Conservation (phyloP, 2,888 invertebrate genomes). For the Coenonympha glycerion region DNA sequence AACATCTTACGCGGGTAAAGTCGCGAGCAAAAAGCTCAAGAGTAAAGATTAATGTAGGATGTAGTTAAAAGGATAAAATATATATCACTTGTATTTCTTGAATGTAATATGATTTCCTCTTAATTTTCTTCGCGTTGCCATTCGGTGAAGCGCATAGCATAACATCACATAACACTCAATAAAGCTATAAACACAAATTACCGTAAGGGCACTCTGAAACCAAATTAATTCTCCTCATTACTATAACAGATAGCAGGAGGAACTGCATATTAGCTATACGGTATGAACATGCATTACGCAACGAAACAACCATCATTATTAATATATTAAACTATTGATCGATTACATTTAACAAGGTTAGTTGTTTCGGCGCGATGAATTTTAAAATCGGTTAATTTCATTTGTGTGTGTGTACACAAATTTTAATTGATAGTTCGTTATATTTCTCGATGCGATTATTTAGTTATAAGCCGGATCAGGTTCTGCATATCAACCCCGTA, state of each 20-base stretch:
- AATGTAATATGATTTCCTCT: too few relatives aligned
- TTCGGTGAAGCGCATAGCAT: not conserved
- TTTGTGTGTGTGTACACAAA: constrained; percentile 33
- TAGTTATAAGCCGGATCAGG: constrained; percentile 42
- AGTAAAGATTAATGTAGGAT: too few relatives aligned
- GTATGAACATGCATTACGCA: constrained; percentile 16
- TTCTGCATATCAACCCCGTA: constrained; percentile 29
- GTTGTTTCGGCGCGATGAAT: constrained; percentile 7
- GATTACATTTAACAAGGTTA: not conserved
- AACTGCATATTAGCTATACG: constrained; percentile 22
- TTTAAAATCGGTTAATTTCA: constrained; percentile 37
- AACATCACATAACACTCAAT: not conserved
- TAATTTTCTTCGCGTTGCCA: too few relatives aligned
- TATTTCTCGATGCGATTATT: constrained; percentile 42
- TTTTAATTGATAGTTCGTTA: constrained; percentile 50
- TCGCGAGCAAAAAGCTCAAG: too few relatives aligned
- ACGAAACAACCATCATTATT: constrained; percentile 15
- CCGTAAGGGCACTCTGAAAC: constrained; percentile 14
- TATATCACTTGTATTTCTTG: too few relatives aligned
- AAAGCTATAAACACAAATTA: constrained; percentile 2
- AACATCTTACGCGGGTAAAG: too few relatives aligned
- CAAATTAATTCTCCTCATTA: constrained; percentile 26
- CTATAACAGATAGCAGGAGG: constrained; percentile 25
- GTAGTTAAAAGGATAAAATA: too few relatives aligned
- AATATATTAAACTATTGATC: constrained; percentile 1